phyloP scores from a whole-genome alignment of 2,797 vertebrate genomes.

The Adelosebastes latens region DNA sequence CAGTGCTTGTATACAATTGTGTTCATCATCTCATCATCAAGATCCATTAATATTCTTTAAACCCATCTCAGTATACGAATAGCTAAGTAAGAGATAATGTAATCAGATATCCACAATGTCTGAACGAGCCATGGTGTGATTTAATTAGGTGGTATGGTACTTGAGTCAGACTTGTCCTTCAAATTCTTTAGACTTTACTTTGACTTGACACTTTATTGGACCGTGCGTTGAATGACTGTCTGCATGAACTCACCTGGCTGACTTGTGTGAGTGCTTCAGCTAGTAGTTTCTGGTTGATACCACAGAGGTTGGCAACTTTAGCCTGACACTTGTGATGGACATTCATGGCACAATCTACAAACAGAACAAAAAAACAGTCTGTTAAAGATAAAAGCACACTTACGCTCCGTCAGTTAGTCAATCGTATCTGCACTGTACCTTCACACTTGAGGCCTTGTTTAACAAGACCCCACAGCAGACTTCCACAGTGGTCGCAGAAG shows the following conservation, averaged over 20 bases:
- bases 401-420: background rate
- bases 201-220: background rate
- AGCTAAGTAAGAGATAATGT: background rate
- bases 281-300: constrained; percentile 98
- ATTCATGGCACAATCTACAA: constrained; percentile 95
- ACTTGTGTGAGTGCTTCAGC: constrained; percentile 98
- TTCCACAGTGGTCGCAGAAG: constrained; percentile 99
- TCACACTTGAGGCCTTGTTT: constrained; percentile 98
- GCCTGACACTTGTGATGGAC: constrained; percentile 98
- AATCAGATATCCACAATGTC: background rate
- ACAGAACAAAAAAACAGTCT: background rate
- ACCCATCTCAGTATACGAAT: background rate
- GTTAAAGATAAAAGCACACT: background rate
- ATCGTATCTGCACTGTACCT: constrained; percentile 78
- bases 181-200: background rate
- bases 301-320: constrained; percentile 98
- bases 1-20: background rate
- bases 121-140: background rate
- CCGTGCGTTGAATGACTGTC: background rate
- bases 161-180: background rate
- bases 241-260: constrained; percentile 84
- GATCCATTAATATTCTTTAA: background rate
- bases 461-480: constrained; percentile 97
- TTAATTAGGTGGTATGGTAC: background rate
- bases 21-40: background rate